These are phyloP conservation scores for Drosophila affinis DNA, from an alignment of 2,888 invertebrate species.

Conservation along the genomic window DNA sequence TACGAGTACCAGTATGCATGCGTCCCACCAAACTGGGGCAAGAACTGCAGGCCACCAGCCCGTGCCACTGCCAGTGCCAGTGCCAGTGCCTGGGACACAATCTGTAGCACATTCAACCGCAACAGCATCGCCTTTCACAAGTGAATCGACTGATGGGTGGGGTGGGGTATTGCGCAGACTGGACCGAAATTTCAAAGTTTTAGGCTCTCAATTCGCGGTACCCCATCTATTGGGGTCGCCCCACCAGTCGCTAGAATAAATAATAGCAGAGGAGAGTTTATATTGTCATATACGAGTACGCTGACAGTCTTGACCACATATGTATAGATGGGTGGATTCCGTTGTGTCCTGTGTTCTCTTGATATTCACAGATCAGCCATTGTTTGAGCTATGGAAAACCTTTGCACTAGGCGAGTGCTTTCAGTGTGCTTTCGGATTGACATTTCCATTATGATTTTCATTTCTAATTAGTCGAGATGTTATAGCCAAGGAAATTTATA, in stretches of 20 bases:
- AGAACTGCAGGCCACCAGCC: slow-evolving; percentile 48
- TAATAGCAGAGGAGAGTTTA: slow-evolving; percentile 36
- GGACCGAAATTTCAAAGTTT: slow-evolving; percentile 11
- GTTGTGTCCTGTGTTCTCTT: slow-evolving; percentile 9
- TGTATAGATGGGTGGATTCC: background rate
- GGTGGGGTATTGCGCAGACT: background rate
- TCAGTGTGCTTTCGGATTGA: background rate
- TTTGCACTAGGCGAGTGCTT: background rate
- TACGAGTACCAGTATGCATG: background rate
- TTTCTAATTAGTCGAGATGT: background rate
- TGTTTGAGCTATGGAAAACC: slow-evolving; percentile 3
- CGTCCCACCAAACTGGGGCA: slow-evolving; percentile 66
- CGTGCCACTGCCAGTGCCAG: background rate
- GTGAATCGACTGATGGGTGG: slow-evolving; percentile 22
- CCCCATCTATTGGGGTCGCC: too few relatives aligned
- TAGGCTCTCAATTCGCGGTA: slow-evolving; percentile 2
- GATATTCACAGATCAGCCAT: slow-evolving; percentile 26
- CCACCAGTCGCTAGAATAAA: slow-evolving; percentile 35
- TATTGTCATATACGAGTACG: slow-evolving; percentile 21
- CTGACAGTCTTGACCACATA: slow-evolving; percentile 8
- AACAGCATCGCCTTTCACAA: slow-evolving; percentile 63
- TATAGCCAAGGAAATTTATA: background rate
- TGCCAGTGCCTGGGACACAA: slow-evolving; percentile 7
- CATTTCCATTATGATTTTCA: background rate
- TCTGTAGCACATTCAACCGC: slow-evolving; percentile 42